Conservation (phyloP, 2,797 vertebrate genomes). For the Tadarida brasiliensis region DNA sequence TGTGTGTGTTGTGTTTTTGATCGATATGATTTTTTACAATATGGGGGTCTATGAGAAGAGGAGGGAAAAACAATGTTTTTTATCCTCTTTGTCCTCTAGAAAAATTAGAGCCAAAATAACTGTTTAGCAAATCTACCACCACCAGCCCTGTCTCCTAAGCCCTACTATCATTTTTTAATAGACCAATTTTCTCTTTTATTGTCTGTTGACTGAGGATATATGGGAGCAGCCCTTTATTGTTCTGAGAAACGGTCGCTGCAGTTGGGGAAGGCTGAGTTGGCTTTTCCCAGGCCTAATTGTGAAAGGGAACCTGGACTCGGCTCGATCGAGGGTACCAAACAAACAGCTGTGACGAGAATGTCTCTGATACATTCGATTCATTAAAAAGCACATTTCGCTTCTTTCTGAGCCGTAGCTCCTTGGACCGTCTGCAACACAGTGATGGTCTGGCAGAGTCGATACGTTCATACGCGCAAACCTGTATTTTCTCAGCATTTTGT, state of each 20-base stretch:
- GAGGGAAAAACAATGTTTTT: not conserved
- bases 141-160: constrained; percentile 71
- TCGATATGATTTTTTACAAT: constrained; percentile 16
- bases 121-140: constrained; percentile 81
- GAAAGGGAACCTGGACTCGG: constrained; percentile 68
- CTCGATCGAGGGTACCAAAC: constrained; percentile 49
- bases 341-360: constrained; percentile 40
- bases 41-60: not conserved
- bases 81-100: constrained; percentile 76
- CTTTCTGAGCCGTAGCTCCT: not conserved
- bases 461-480: not conserved
- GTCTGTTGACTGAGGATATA: constrained; percentile 82
- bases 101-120: constrained; percentile 80
- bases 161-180: constrained; percentile 84
- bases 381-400: constrained; percentile 25
- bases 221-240: constrained; percentile 77
- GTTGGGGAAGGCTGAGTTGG: constrained; percentile 63
- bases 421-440: not conserved
- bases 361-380: constrained; percentile 22
- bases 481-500: constrained; percentile 50
- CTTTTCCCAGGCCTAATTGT: constrained; percentile 74
- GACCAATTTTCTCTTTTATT: constrained; percentile 87
- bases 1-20: not conserved
- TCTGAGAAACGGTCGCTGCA: constrained; percentile 68
- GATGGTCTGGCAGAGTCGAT: not conserved